A percentile compares a stretch with the other conserved stretches of the same genome.
phyloP scores from a whole-genome alignment of 2,888 invertebrate species.

The Hartigia nigra region DNA sequence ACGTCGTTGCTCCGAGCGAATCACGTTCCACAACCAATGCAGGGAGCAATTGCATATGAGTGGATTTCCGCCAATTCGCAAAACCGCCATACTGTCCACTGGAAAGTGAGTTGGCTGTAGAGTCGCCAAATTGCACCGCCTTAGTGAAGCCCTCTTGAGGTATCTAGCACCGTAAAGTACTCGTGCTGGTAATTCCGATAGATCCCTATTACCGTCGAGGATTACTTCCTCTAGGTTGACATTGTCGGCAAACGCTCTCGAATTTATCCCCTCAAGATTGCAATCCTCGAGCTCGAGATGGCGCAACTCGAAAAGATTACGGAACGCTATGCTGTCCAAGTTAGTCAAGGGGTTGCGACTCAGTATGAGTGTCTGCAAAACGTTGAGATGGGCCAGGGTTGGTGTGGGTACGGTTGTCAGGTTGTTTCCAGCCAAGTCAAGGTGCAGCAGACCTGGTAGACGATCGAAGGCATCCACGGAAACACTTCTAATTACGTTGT shows the following conservation, averaged over 20 bases:
- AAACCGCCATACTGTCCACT: constrained; percentile 79
- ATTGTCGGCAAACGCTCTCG: constrained; percentile 86
- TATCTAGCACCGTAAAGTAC: constrained; percentile 87
- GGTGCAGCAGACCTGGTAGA: constrained; percentile 76
- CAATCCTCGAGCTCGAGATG: constrained; percentile 73
- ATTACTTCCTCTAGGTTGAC: constrained; percentile 83
- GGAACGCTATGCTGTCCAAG: constrained; percentile 82
- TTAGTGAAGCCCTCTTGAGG: constrained; percentile 79
- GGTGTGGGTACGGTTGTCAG: constrained; percentile 81
- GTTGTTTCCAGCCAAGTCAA: constrained; percentile 86
- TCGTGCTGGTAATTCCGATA: constrained; percentile 81
- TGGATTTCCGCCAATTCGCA: constrained; percentile 85
- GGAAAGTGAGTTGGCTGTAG: constrained; percentile 86
- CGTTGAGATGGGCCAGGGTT: constrained; percentile 80
- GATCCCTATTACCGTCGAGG: constrained; percentile 81
- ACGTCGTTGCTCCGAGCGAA: constrained; percentile 61
- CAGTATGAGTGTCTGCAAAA: constrained; percentile 80
- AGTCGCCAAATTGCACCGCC: constrained; percentile 79
- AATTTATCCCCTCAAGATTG: constrained; percentile 75
- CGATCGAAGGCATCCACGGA: constrained; percentile 81
- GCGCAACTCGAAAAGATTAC: constrained; percentile 84
- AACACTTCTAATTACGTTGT: constrained; percentile 81
- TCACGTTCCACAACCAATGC: constrained; percentile 86
- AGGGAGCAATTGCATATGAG: constrained; percentile 88
- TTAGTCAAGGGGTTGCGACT: constrained; percentile 82